Evolutionary conservation across 64 coral and sea anemone genomes (phyloP).

Genomic region (Porites lutea): DNA sequence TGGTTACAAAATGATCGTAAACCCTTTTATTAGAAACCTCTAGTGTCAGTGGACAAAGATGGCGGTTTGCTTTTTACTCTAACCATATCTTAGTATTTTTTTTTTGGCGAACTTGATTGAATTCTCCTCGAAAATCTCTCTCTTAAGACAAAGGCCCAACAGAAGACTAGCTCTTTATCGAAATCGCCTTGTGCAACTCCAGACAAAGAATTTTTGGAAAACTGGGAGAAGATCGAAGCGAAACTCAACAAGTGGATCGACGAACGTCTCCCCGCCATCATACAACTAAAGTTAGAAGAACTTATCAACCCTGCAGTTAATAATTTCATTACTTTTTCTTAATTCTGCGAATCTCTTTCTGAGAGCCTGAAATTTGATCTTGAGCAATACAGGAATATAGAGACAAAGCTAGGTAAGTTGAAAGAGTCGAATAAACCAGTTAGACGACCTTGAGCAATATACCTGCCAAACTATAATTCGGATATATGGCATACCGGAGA

Average conservation of each 20-base stretch:
- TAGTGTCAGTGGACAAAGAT: too few species aligned
- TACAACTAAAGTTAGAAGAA: neutral
- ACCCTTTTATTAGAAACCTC: too few species aligned
- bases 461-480: too few species aligned
- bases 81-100: too few species aligned
- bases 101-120: too few species aligned
- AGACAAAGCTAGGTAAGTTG: neutral
- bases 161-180: neutral
- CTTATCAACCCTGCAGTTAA: conserved; percentile 1
- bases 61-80: too few species aligned
- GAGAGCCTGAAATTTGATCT: conserved; percentile 10
- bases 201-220: neutral
- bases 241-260: conserved; percentile 6
- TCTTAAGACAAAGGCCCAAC: too few species aligned
- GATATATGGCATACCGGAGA: too few species aligned
- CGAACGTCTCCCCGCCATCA: conserved; percentile 3
- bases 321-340: neutral
- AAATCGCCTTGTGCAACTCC: neutral
- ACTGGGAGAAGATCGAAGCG: conserved; percentile 10
- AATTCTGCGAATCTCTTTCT: conserved; percentile 5
- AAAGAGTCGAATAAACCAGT: neutral
- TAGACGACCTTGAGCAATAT: too few species aligned
- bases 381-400: conserved; percentile 10
- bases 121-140: too few species aligned
- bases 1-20: too few species aligned